Evolutionary conservation across 2,113 vertebrate genomes (phyloP).

Genomic region (Galemys pyrenaicus): DNA sequence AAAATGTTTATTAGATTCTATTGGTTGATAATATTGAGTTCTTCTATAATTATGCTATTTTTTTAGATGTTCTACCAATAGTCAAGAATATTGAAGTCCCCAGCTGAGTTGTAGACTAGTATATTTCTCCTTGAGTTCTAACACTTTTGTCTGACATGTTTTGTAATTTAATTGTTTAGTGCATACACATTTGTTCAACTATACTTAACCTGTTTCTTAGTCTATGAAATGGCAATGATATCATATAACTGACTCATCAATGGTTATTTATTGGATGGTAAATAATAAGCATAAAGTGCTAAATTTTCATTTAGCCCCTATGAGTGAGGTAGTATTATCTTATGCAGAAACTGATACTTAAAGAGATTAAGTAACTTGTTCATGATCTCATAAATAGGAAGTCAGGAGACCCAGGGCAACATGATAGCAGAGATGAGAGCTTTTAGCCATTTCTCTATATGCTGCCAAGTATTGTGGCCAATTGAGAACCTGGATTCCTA

Average conservation of each 20-base stretch:
- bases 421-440: conserved; percentile 1
- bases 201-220: not conserved
- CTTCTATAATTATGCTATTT: not conserved
- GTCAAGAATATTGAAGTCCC: not conserved
- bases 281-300: not conserved
- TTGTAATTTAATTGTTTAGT: not conserved
- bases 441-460: not conserved
- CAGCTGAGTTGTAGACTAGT: not conserved
- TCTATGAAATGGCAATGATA: not conserved
- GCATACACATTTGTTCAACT: not conserved
- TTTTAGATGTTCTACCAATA: not conserved
- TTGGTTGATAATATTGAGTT: not conserved
- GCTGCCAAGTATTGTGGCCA: not conserved
- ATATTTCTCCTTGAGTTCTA: not conserved
- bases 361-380: not conserved
- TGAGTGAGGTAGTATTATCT: not conserved
- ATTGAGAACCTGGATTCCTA: not conserved
- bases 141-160: not conserved
- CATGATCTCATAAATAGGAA: not conserved
- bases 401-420: not conserved
- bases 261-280: not conserved
- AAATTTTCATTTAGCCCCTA: not conserved
- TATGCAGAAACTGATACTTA: conserved; percentile 20
- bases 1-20: not conserved
- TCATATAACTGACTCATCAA: not conserved